A percentile compares a stretch with the other conserved stretches of the same genome.
Conservation (phyloP, 2,888 invertebrate species). For the Eretmocerus hayati region DNA sequence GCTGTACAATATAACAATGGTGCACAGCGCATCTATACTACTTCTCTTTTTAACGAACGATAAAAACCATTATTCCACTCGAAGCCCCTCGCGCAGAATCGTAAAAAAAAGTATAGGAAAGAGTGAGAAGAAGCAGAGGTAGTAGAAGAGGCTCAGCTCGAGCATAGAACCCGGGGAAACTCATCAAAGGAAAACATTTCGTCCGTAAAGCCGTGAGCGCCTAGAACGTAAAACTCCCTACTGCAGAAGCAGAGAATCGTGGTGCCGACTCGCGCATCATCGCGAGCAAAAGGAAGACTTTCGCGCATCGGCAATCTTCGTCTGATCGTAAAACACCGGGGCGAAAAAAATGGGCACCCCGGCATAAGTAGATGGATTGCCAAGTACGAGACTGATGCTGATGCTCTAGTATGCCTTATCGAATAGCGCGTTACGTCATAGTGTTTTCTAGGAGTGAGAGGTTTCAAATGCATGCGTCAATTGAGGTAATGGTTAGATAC, state of each 20-base stretch:
- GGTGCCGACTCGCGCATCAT: too few relatives aligned
- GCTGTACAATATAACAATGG: neutral
- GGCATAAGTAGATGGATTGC: neutral
- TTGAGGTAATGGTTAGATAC: too few relatives aligned
- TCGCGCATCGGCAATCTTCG: slow-evolving; percentile 1
- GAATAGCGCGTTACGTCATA: too few relatives aligned
- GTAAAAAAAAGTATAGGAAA: slow-evolving; percentile 12
- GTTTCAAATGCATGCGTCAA: too few relatives aligned
- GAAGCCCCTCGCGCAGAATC: slow-evolving; percentile 7
- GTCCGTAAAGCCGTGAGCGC: neutral
- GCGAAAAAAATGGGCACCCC: neutral
- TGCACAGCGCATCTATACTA: neutral
- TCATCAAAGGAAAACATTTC: slow-evolving; percentile 2
- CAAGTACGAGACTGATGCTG: neutral
- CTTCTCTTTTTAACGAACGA: slow-evolving; percentile 13
- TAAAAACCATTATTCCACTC: slow-evolving; percentile 20
- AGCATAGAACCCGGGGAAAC: neutral
- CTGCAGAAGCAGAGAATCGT: neutral
- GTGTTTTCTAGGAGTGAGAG: too few relatives aligned
- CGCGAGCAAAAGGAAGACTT: neutral
- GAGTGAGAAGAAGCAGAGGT: neutral
- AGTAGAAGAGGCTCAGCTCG: too few relatives aligned
- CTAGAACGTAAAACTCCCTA: neutral
- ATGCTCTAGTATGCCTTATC: too few relatives aligned
- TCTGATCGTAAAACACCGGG: neutral